Evolutionary conservation across 1,140 invertebrate species (phyloP).

Genomic region (Scaptomyza montana): DNA sequence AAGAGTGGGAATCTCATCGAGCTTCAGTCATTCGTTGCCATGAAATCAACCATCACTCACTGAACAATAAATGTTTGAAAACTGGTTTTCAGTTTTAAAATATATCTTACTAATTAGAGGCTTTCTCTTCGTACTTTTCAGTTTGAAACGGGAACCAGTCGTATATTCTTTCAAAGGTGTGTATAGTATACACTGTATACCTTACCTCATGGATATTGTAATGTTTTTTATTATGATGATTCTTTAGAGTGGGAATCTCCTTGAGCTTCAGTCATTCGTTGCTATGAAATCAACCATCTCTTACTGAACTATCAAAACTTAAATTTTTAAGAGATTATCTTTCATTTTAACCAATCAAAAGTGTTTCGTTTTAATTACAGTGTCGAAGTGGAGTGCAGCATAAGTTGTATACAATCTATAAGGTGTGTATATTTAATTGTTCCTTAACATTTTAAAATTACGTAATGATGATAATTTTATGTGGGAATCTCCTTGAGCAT

Average conservation of each 20-base stretch:
- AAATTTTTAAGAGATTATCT: neutral
- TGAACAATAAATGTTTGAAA: slow-evolving; percentile 27
- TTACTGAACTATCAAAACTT: slow-evolving; percentile 42
- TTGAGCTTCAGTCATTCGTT: slow-evolving; percentile 84
- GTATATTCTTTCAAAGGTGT: slow-evolving; percentile 35
- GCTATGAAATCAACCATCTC: slow-evolving; percentile 77
- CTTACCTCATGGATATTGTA: neutral
- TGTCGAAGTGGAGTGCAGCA: neutral
- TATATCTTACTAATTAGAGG: slow-evolving; percentile 20
- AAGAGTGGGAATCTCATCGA: slow-evolving; percentile 87
- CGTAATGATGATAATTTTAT: slow-evolving; percentile 68
- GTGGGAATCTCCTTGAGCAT: slow-evolving; percentile 87
- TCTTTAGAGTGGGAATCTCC: slow-evolving; percentile 86
- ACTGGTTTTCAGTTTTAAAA: no score
- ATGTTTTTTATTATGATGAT: slow-evolving; percentile 58
- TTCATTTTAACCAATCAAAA: neutral
- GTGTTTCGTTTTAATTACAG: neutral
- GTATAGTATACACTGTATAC: no score
- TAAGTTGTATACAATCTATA: neutral
- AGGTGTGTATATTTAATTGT: slow-evolving; percentile 50
- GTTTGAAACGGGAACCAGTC: neutral
- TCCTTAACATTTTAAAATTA: neutral
- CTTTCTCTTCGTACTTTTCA: slow-evolving; percentile 34
- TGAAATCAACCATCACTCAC: slow-evolving; percentile 76
- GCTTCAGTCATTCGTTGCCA: slow-evolving; percentile 74